These are phyloP conservation scores for Hymenopus coronatus DNA, from an alignment of 2,888 invertebrate species.

Conservation along the genomic window DNA sequence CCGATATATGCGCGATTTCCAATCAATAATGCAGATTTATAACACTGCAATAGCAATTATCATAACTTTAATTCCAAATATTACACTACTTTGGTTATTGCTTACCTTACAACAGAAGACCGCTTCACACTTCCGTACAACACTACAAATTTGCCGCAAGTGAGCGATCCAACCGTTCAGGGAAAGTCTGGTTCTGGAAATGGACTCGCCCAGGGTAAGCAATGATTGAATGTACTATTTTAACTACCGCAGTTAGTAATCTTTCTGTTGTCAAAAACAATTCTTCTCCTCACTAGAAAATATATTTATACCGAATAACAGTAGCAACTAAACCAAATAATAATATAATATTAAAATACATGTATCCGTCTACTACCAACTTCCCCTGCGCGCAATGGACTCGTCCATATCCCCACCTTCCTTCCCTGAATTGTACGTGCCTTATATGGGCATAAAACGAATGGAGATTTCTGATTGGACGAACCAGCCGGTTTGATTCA, in stretches of 20 bases:
- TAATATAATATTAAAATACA: not conserved
- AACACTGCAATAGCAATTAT: not conserved
- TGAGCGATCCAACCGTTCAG: slow-evolving; percentile 35
- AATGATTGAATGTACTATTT: not conserved
- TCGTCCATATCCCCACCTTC: slow-evolving; percentile 53
- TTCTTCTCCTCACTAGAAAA: not conserved
- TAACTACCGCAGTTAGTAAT: not conserved
- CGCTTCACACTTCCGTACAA: slow-evolving; percentile 30
- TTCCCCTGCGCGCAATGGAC: slow-evolving; percentile 40
- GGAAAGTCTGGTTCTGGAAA: slow-evolving; percentile 31
- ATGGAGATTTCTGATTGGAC: slow-evolving; percentile 63
- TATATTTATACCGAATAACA: not conserved
- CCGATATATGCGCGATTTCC: not conserved
- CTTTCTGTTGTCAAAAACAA: not conserved
- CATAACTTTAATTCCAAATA: not conserved
- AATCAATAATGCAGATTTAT: not conserved
- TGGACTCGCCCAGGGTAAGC: slow-evolving; percentile 34
- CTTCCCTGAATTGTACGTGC: slow-evolving; percentile 63
- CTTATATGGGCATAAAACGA: slow-evolving; percentile 81
- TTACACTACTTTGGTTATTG: not conserved
- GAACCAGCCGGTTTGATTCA: slow-evolving; percentile 25
- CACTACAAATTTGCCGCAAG: slow-evolving; percentile 35
- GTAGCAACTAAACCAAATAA: not conserved
- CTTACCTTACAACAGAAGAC: slow-evolving; percentile 33
- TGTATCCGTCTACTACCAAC: not conserved